phyloP scores from a whole-genome alignment of 2,797 vertebrate genomes.

The Neosilurus hyrtlii region DNA sequence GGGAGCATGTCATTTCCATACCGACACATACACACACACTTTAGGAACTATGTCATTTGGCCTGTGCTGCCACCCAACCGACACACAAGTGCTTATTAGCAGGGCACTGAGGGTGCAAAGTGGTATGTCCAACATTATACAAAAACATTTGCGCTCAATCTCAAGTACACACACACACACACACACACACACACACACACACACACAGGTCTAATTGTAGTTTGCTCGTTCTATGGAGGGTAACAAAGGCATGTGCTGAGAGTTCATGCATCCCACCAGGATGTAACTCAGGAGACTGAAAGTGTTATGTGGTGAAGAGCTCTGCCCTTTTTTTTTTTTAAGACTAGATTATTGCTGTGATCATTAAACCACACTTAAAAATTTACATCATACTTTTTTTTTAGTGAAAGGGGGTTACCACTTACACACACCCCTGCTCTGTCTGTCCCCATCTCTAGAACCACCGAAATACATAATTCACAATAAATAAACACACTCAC shows the following conservation, averaged over 20 bases:
- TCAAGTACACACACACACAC: slow-evolving; percentile 30
- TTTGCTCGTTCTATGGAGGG: not conserved
- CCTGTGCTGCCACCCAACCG: slow-evolving; percentile 71
- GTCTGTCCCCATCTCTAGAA: not conserved
- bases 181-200: not conserved
- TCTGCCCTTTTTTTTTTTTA: not conserved
- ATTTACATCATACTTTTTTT: no score
- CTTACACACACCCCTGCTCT: no score
- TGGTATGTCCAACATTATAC: slow-evolving; percentile 52
- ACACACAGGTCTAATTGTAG: not conserved
- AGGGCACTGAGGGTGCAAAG: slow-evolving; percentile 75
- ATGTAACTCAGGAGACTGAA: not conserved
- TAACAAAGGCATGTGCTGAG: not conserved
- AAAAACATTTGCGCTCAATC: slow-evolving; percentile 29
- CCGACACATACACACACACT: slow-evolving; percentile 50
- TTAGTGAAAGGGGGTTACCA: not conserved
- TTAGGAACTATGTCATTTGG: slow-evolving; percentile 75
- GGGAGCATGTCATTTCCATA: slow-evolving; percentile 63
- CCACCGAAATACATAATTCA: not conserved
- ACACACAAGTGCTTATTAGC: slow-evolving; percentile 77
- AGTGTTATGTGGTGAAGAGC: not conserved
- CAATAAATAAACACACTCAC: not conserved
- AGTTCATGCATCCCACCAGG: not conserved
- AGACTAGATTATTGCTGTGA: not conserved
- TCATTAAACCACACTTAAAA: not conserved